phyloP scores from a whole-genome alignment of 2,888 invertebrate species.

The Amaurobius ferox region DNA sequence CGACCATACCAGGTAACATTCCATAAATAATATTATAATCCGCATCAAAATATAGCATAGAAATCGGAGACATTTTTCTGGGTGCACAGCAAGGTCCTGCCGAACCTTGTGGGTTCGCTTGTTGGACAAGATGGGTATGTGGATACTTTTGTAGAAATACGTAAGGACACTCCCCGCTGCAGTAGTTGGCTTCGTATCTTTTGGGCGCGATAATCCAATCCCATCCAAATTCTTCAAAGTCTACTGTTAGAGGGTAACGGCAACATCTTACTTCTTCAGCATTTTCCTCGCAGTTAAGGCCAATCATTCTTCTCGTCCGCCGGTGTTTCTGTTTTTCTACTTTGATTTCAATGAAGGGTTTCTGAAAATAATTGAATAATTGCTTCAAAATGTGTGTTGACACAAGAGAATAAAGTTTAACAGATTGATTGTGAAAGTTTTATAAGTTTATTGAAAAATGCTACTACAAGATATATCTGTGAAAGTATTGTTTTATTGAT shows the following conservation, averaged over 20 bases:
- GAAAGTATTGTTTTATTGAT: too few species aligned
- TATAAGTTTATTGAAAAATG: too few species aligned
- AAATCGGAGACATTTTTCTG: conserved; percentile 85
- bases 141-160: conserved; percentile 91
- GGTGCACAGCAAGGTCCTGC: conserved; percentile 96
- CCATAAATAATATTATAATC: conserved; percentile 91
- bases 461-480: too few species aligned
- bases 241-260: conserved; percentile 93
- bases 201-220: conserved; percentile 98
- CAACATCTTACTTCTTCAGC: conserved; percentile 92
- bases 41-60: conserved; percentile 94
- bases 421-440: too few species aligned
- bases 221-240: conserved; percentile 97
- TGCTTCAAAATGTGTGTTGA: too few species aligned
- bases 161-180: conserved; percentile 94
- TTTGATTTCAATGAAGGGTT: conserved; percentile 75
- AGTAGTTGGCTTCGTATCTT: conserved; percentile 95
- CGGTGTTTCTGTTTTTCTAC: conserved; percentile 74
- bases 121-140: conserved; percentile 90
- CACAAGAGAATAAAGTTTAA: too few species aligned
- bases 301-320: conserved; percentile 82
- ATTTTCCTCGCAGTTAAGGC: conserved; percentile 89
- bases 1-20: conserved; percentile 94
- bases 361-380: conserved; percentile 72
- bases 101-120: conserved; percentile 86